These are phyloP conservation scores for Ceratina calcarata DNA, from an alignment of 1,140 invertebrate genomes.

Conservation along the genomic window DNA sequence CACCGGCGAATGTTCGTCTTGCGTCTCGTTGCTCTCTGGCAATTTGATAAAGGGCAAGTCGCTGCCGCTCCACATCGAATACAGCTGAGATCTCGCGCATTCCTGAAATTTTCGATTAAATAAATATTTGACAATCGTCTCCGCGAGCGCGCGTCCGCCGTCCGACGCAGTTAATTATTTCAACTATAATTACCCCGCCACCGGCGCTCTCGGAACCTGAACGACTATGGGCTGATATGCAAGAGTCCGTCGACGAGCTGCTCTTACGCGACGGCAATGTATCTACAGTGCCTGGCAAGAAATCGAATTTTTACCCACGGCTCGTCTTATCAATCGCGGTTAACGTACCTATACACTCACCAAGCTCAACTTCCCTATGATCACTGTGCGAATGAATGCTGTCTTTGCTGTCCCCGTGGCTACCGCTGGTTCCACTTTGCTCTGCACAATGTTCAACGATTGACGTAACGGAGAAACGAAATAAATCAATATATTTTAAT, in stretches of 20 bases:
- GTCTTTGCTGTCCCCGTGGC: slow-evolving; percentile 77
- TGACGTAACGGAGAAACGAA: slow-evolving; percentile 2
- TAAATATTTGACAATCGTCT: background rate
- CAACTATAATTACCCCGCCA: slow-evolving; percentile 75
- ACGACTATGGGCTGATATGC: slow-evolving; percentile 82
- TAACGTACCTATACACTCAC: slow-evolving; percentile 70
- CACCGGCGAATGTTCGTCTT: slow-evolving; percentile 74
- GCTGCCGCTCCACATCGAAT: slow-evolving; percentile 82
- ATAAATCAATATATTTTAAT: slow-evolving; percentile 5
- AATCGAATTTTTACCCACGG: slow-evolving; percentile 46
- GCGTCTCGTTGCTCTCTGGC: slow-evolving; percentile 77
- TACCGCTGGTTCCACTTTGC: slow-evolving; percentile 76
- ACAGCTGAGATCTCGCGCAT: slow-evolving; percentile 78
- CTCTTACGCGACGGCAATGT: slow-evolving; percentile 82
- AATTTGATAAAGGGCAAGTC: slow-evolving; percentile 81
- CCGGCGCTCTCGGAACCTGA: slow-evolving; percentile 81
- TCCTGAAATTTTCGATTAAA: slow-evolving; percentile 68
- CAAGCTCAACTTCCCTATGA: slow-evolving; percentile 74
- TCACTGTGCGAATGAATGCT: slow-evolving; percentile 77
- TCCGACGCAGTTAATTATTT: background rate
- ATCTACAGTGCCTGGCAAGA: slow-evolving; percentile 67
- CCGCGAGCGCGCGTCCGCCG: too few species aligned
- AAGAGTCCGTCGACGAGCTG: slow-evolving; percentile 84
- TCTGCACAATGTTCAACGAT: slow-evolving; percentile 58
- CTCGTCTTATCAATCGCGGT: slow-evolving; percentile 62